Conservation (phyloP, 2,113 vertebrate species). For the Prunella fulvescens region DNA sequence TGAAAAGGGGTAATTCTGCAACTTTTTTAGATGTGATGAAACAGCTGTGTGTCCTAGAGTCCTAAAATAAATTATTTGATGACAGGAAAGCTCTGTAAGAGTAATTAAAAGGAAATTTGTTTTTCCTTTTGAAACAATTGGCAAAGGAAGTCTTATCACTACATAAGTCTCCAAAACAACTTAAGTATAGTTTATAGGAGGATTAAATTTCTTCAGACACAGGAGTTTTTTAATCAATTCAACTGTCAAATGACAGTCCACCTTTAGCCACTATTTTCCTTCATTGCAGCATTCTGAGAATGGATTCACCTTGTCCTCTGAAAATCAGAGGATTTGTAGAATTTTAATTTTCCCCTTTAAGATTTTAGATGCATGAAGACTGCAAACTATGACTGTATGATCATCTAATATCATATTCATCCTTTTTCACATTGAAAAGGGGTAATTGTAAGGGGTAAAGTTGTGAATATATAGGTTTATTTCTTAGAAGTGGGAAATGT, state of each 20-base stretch:
- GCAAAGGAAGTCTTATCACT: neutral
- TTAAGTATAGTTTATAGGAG: neutral
- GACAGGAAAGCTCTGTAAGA: neutral
- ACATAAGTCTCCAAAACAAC: neutral
- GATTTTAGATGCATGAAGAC: neutral
- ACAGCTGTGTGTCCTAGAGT: neutral
- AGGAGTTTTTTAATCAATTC: neutral
- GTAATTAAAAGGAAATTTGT: neutral
- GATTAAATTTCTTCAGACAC: neutral
- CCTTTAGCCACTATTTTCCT: neutral
- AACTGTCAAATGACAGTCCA: neutral
- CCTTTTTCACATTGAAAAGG: neutral
- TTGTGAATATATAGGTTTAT: neutral
- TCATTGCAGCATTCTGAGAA: neutral
- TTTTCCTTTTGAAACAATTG: slow-evolving; percentile 15
- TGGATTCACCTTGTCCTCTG: neutral
- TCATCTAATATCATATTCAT: neutral
- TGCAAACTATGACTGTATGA: neutral
- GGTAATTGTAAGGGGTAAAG: too few relatives aligned
- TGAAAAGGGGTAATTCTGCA: neutral
- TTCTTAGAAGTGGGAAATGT: neutral
- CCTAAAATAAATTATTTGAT: neutral
- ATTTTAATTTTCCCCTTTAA: neutral
- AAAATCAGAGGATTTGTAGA: neutral
- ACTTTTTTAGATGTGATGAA: neutral